These are phyloP conservation scores for Danio tinwini DNA, from an alignment of 2,797 vertebrate genomes.

Conservation along the genomic window DNA sequence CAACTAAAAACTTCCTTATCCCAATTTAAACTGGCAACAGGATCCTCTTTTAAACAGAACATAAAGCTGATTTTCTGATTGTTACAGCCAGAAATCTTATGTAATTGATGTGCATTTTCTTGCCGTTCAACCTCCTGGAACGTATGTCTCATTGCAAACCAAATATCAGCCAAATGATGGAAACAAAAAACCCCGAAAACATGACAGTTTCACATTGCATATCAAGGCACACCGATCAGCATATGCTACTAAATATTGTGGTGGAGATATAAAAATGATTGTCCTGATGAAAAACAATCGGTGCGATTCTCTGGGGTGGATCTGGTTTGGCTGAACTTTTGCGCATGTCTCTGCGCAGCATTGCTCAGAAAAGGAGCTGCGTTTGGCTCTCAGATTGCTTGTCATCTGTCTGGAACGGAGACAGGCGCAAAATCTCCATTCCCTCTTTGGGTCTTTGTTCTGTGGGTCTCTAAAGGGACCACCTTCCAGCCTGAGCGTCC, in stretches of 20 bases:
- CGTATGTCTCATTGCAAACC: conserved; percentile 34
- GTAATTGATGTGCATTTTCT: conserved; percentile 27
- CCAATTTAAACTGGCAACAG: background rate
- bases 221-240: conserved; percentile 41
- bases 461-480: conserved; percentile 14
- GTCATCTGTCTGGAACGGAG: conserved; percentile 55
- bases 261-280: conserved; percentile 37
- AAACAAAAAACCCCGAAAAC: no score
- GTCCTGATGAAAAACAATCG: conserved; percentile 55
- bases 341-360: conserved; percentile 12
- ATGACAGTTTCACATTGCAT: conserved; percentile 43
- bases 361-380: conserved; percentile 43
- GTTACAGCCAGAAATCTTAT: background rate
- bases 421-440: conserved; percentile 24
- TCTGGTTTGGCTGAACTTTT: conserved; percentile 63
- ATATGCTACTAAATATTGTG: conserved; percentile 52
- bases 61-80: background rate
- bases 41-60: background rate
- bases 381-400: conserved; percentile 53
- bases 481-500: conserved; percentile 24
- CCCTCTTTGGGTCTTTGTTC: conserved; percentile 43
- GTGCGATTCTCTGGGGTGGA: conserved; percentile 39
- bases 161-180: conserved; percentile 38
- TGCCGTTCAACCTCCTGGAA: conserved; percentile 9
- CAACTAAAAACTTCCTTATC: background rate